These are phyloP conservation scores for Coptodon rendalli DNA, from an alignment of 2,113 vertebrate genomes.

Conservation along the genomic window DNA sequence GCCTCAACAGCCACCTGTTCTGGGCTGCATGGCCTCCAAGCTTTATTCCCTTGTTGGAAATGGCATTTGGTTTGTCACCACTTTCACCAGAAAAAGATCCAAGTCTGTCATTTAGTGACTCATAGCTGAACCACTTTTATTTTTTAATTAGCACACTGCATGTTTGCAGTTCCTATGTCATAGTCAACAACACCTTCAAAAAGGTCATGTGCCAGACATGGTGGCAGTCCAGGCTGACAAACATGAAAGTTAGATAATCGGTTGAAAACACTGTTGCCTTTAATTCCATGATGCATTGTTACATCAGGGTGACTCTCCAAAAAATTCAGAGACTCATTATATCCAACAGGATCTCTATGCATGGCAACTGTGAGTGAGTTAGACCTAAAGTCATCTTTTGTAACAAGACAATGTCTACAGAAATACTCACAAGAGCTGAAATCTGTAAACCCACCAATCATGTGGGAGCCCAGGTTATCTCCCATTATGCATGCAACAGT, in stretches of 20 bases:
- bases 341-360: neutral
- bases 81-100: constrained; percentile 21
- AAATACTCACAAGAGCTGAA: neutral
- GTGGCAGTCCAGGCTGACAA: neutral
- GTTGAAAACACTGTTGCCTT: constrained; percentile 10
- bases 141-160: too few relatives aligned
- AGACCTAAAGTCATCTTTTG: neutral
- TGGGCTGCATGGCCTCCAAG: constrained; percentile 6
- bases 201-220: neutral
- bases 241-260: neutral
- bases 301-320: neutral
- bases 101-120: constrained; percentile 9
- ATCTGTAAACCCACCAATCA: neutral
- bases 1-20: neutral
- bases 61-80: constrained; percentile 1
- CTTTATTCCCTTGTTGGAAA: neutral
- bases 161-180: neutral
- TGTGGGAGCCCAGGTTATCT: constrained; percentile 14
- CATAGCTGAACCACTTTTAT: constrained; percentile 6
- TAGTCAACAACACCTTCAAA: constrained; percentile 16
- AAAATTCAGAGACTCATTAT: neutral
- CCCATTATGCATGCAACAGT: neutral
- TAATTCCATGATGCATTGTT: neutral
- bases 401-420: neutral
- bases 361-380: neutral